phyloP scores from a whole-genome alignment of 1,140 invertebrate species.

The Meloidogyne chitwoodi region DNA sequence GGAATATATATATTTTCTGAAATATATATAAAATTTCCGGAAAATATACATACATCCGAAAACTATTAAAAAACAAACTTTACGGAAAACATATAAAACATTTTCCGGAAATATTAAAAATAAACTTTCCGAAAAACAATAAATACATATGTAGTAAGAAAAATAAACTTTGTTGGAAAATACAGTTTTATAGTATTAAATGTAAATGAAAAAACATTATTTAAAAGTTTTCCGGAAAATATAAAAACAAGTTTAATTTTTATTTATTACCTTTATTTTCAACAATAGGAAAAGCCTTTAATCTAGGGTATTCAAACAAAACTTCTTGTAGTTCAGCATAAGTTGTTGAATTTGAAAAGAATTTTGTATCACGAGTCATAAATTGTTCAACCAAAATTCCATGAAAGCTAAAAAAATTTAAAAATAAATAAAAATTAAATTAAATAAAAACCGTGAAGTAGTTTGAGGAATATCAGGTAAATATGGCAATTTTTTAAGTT shows the following conservation, averaged over 20 bases:
- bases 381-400: constrained; percentile 50
- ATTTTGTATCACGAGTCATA: constrained; percentile 41
- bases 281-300: constrained; percentile 54
- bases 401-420: constrained; percentile 47
- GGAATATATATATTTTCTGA: no score
- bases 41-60: no score
- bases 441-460: constrained; percentile 20
- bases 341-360: constrained; percentile 42
- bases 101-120: background rate
- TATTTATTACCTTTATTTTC: constrained; percentile 32
- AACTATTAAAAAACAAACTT: background rate
- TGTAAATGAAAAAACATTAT: no score
- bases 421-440: background rate
- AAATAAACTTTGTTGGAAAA: no score
- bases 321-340: constrained; percentile 47
- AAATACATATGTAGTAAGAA: no score
- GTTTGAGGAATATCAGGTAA: constrained; percentile 67
- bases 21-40: no score
- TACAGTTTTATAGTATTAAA: no score
- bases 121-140: background rate
- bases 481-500: constrained; percentile 94
- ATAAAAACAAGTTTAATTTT: background rate
- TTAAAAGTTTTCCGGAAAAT: background rate
- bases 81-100: background rate
- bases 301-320: constrained; percentile 20